phyloP scores from a whole-genome alignment of 2,888 invertebrate genomes.

The Chaetogeoica ovagalla region DNA sequence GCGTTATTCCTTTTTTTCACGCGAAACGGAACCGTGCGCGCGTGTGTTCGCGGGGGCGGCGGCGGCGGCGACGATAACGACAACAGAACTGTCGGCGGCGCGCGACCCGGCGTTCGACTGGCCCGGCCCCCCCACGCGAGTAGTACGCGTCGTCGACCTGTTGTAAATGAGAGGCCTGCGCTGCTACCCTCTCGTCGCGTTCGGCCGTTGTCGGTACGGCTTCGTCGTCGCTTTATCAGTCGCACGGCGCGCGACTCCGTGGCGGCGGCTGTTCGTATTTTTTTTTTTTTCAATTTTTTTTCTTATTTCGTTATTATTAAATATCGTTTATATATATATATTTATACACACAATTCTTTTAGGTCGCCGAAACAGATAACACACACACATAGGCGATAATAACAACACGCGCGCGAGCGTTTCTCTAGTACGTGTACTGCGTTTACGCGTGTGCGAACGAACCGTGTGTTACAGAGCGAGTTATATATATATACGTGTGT shows the following conservation, averaged over 20 bases:
- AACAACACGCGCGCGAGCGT: neutral
- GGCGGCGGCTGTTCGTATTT: neutral
- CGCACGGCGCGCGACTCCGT: neutral
- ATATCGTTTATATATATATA: neutral
- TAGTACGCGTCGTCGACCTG: conserved; percentile 23
- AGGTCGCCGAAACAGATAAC: conserved; percentile 2
- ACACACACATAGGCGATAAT: neutral
- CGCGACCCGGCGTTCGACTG: conserved; percentile 49
- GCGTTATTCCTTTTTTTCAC: too few relatives aligned
- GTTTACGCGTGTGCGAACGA: neutral
- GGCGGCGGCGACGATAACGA: conserved; percentile 23
- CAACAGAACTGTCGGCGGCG: conserved; percentile 11
- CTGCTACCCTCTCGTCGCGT: conserved; percentile 33
- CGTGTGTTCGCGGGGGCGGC: neutral
- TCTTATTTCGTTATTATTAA: neutral
- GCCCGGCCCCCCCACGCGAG: conserved; percentile 47
- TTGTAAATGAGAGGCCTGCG: too few relatives aligned
- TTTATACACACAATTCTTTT: neutral
- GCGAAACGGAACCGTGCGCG: neutral
- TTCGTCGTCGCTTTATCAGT: conserved; percentile 6
- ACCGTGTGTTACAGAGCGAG: too few relatives aligned
- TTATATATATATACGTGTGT: too few relatives aligned
- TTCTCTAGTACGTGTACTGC: too few relatives aligned
- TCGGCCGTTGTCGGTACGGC: conserved; percentile 33
- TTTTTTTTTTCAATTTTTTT: too few relatives aligned